These are phyloP conservation scores for Caradrina clavipalpis DNA, from an alignment of 2,888 invertebrate species.

Conservation along the genomic window DNA sequence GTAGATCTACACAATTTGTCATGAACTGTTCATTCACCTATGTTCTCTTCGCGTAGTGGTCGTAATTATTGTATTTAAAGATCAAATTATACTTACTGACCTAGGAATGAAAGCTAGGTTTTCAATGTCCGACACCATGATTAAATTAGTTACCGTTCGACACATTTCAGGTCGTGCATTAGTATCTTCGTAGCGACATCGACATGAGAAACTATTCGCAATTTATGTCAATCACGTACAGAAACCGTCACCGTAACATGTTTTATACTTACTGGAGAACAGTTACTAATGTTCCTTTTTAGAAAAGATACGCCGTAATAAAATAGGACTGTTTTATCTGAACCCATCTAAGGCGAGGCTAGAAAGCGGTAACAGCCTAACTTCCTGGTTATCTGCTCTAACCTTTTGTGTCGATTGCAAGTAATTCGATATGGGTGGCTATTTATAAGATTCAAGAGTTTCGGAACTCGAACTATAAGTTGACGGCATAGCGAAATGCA, in stretches of 20 bases:
- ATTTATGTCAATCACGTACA: constrained; percentile 63
- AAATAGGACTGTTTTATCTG: constrained; percentile 49
- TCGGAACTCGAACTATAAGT: constrained; percentile 50
- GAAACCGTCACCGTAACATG: constrained; percentile 56
- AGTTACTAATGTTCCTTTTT: constrained; percentile 56
- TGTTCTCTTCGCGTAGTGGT: background rate
- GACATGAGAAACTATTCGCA: constrained; percentile 53
- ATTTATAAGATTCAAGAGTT: constrained; percentile 41
- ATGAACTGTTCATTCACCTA: background rate
- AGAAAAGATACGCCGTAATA: constrained; percentile 56
- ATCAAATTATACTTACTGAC: background rate
- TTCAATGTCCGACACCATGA: constrained; percentile 36
- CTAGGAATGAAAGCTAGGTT: constrained; percentile 22
- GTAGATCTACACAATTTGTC: background rate
- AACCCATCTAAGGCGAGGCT: constrained; percentile 48
- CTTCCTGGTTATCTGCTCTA: constrained; percentile 42
- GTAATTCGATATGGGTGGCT: constrained; percentile 44
- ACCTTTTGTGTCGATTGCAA: constrained; percentile 49
- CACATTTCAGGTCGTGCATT: constrained; percentile 57
- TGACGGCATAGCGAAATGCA: constrained; percentile 79
- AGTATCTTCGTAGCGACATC: constrained; percentile 45
- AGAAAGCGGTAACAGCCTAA: constrained; percentile 38
- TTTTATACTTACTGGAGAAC: constrained; percentile 52
- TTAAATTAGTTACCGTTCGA: constrained; percentile 55
- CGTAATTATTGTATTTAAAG: background rate